Evolutionary conservation across 2,113 vertebrate species (phyloP), one percentile per base, ranked within the genome.

Genomic region (Calyptomena viridis): DNA sequence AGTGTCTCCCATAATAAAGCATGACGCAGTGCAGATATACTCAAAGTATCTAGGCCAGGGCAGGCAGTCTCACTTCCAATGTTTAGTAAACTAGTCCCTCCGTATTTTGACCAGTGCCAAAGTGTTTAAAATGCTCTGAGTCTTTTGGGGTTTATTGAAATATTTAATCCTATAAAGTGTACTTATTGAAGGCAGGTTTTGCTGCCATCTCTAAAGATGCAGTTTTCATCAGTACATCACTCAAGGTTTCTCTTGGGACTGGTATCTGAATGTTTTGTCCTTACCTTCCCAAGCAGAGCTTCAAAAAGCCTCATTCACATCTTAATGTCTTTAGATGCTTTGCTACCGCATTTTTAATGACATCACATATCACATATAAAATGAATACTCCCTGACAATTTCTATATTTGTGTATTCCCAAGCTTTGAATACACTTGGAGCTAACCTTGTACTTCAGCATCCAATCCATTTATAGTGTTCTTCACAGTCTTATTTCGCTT

Each of bases 401-500:
- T 86, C 44, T 58, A 5, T 58, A 60, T 86, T 86, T 91, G 35
- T 31, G 31, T 72, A n/a, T 84, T 78, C 42, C 21, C n/a, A 86
- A 78, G 39, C 55, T 85, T 76, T 77, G 31, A 52, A 79, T 16
- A 35, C 21, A n/a, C 39, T 86, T 80, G 37, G 60, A 78, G 31
- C 28, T 84, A 84, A 71, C 59, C 35, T 81, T 84, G 39, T n/a
- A 39, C 40, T 96, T 97, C 66, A 77, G 21, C 23, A 58, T 72
- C 22, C 55, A 71, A 46, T 47, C 53, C 1, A 27, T 76, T 96
- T 91, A 13, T 84, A 96, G 85, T 81, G 11, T 92, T 68, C 71
- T 83, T 87, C 83, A 81, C 71, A 47, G 59, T 66, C 49, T 87
- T 84, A 37, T 35, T 95, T 96, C 62, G 52, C 63, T 79, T 92